These are phyloP conservation scores for Tarsius wallacei DNA, from an alignment of 2,797 vertebrate species.

Conservation along the genomic window DNA sequence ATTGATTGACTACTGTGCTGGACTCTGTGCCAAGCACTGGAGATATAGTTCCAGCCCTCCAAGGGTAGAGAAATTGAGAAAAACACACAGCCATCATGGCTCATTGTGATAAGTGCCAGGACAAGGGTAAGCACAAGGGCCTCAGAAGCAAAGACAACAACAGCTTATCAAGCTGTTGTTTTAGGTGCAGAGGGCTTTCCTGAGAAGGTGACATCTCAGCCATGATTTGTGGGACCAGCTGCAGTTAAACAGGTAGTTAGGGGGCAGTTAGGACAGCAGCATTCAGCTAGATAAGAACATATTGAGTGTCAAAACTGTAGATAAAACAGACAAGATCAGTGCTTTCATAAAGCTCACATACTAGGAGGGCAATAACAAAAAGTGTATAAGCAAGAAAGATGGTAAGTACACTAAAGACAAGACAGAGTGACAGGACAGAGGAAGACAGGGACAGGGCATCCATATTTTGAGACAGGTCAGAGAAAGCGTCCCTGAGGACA, in stretches of 20 bases:
- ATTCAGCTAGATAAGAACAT: not conserved
- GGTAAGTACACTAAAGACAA: not conserved
- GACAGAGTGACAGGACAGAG: not conserved
- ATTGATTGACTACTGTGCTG: not conserved
- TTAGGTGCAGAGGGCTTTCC: not conserved
- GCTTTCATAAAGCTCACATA: not conserved
- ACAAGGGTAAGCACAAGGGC: not conserved
- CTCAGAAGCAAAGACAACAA: not conserved
- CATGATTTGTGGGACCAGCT: not conserved
- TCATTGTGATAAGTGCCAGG: not conserved
- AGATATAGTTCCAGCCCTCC: not conserved
- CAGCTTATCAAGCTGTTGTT: not conserved
- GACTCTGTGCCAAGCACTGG: not conserved
- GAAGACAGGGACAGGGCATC: not conserved
- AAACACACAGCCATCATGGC: not conserved
- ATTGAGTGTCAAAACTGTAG: not conserved
- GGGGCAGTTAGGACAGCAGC: not conserved
- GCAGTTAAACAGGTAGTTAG: not conserved
- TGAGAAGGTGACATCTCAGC: not conserved
- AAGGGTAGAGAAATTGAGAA: not conserved
- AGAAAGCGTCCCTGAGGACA: not conserved
- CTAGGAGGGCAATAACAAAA: not conserved
- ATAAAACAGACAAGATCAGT: not conserved
- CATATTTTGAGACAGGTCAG: not conserved
- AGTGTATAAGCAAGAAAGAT: not conserved